Conservation (phyloP, 2,888 invertebrate genomes). For the Malthinus flaveolus region DNA sequence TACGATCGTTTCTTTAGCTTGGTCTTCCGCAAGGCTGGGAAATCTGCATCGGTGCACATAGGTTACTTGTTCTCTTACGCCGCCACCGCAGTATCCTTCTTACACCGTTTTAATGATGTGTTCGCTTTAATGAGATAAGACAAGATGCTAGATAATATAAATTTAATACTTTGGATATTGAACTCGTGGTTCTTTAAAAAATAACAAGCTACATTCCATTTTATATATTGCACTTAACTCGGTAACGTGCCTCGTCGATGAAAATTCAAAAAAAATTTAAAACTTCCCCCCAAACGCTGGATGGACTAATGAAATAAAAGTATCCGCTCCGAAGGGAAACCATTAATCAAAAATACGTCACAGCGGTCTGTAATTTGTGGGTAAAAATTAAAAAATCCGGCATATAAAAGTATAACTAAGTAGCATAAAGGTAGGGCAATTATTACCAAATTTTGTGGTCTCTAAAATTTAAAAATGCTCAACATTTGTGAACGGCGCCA, state of each 20-base stretch:
- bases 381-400: conserved; percentile 35
- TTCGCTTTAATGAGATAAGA: conserved; percentile 54
- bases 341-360: conserved; percentile 50
- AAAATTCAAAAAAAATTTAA: neutral
- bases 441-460: conserved; percentile 44
- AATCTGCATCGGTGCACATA: conserved; percentile 46
- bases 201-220: conserved; percentile 40
- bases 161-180: conserved; percentile 48
- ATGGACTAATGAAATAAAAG: conserved; percentile 5
- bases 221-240: conserved; percentile 35
- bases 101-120: conserved; percentile 51
- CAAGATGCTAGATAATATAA: conserved; percentile 53
- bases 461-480: conserved; percentile 43
- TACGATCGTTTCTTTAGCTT: conserved; percentile 50
- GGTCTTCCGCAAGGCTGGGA: conserved; percentile 36
- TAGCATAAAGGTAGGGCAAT: conserved; percentile 45
- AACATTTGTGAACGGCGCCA: conserved; percentile 45
- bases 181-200: conserved; percentile 26
- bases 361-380: conserved; percentile 46
- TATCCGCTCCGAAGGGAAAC: conserved; percentile 30
- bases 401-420: conserved; percentile 45
- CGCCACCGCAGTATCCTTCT: conserved; percentile 36
- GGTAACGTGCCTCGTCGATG: conserved; percentile 1
- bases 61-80: conserved; percentile 28
- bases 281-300: neutral